Percentiles rank a stretch among this genome's conserved stretches.
These are phyloP conservation scores for Eupithecia abbreviata DNA, from an alignment of 2,888 invertebrate genomes.

Conservation along the genomic window DNA sequence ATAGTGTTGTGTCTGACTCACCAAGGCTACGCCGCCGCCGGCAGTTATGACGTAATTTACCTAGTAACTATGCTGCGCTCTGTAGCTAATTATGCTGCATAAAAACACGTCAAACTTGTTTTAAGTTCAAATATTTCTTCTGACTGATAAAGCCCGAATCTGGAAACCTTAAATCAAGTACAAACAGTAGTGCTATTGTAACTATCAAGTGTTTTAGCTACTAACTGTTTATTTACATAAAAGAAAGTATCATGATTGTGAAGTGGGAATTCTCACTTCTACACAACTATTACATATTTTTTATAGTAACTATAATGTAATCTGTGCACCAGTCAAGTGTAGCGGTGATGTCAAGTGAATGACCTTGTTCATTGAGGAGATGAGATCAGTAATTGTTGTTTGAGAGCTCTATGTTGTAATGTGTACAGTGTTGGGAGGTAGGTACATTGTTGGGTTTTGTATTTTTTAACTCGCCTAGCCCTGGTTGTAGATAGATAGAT, in stretches of 20 bases:
- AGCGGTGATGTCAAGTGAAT: conserved; percentile 61
- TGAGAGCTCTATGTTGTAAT: conserved; percentile 22
- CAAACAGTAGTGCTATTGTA: neutral
- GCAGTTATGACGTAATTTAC: conserved; percentile 37
- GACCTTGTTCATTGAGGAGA: conserved; percentile 58
- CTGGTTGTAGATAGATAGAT: no score
- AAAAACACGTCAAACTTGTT: conserved; percentile 14
- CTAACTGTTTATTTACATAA: neutral
- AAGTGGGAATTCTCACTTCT: conserved; percentile 16
- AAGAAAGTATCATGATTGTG: neutral
- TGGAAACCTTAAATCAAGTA: neutral
- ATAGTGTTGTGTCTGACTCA: conserved; percentile 37
- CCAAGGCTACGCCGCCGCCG: conserved; percentile 36
- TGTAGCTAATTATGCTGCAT: neutral
- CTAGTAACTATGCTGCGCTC: conserved; percentile 13
- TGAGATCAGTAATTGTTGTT: conserved; percentile 43
- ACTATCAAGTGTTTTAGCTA: neutral
- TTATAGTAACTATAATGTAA: neutral
- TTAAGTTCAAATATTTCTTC: neutral
- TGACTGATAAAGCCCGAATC: neutral
- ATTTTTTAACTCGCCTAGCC: neutral
- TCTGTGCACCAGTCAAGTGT: conserved; percentile 1
- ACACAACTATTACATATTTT: neutral
- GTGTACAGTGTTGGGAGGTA: conserved; percentile 9
- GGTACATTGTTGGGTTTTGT: conserved; percentile 4